Conservation (phyloP, 1,140 invertebrate species). For the Olivierus martensii region DNA sequence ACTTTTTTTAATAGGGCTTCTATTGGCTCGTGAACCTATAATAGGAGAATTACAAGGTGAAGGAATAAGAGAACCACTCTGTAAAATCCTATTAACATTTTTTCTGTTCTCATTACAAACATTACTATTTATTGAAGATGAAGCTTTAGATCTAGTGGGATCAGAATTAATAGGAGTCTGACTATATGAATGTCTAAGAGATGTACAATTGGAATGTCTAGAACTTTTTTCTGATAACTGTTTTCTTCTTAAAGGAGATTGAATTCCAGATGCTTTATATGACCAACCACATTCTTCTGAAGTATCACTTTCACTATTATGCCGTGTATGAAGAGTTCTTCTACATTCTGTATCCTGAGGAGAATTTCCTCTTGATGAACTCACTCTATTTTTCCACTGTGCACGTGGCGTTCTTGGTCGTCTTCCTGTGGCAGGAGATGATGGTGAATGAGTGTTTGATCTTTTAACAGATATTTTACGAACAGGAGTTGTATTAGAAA, state of each 20-base stretch:
- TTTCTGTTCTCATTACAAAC: too few relatives aligned
- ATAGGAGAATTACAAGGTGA: too few relatives aligned
- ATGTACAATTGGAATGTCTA: neutral
- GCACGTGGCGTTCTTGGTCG: constrained; percentile 9
- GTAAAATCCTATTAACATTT: too few relatives aligned
- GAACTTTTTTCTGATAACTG: neutral
- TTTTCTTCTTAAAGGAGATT: neutral
- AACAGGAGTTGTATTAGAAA: neutral
- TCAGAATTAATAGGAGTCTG: neutral
- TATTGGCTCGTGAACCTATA: too few relatives aligned
- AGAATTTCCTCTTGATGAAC: constrained; percentile 8
- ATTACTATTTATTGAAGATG: constrained; percentile 16
- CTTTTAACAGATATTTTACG: constrained; percentile 11
- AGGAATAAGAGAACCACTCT: too few relatives aligned
- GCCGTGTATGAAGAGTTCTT: constrained; percentile 2
- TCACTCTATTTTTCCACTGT: constrained; percentile 4
- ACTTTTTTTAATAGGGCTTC: too few relatives aligned
- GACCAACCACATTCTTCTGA: constrained; percentile 4
- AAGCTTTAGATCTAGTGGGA: constrained; percentile 6
- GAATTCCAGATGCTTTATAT: too few relatives aligned
- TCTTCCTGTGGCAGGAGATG: constrained; percentile 2
- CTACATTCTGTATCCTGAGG: too few relatives aligned
- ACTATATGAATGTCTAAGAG: too few relatives aligned
- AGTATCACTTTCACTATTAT: constrained; percentile 14
- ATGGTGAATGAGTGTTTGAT: constrained; percentile 6